These are phyloP conservation scores for Stegodyphus dumicola DNA, from an alignment of 1,140 invertebrate species.

Conservation along the genomic window DNA sequence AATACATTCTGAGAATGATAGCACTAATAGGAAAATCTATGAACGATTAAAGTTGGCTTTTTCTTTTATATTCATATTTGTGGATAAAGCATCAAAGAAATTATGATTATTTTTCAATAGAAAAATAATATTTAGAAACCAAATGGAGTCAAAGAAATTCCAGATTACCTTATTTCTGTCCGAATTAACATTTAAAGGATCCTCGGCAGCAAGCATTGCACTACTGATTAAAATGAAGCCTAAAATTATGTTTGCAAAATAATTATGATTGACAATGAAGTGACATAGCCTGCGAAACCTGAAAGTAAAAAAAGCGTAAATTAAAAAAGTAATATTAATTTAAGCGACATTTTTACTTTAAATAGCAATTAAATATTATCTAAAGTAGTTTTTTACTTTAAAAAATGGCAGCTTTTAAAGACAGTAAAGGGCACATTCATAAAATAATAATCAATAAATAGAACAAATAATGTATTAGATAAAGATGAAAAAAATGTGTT, in stretches of 20 bases:
- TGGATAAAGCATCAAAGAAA: too few relatives aligned
- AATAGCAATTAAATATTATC: neutral
- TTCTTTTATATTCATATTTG: too few relatives aligned
- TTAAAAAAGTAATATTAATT: neutral
- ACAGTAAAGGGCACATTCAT: too few relatives aligned
- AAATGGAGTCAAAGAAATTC: too few relatives aligned
- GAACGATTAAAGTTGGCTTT: too few relatives aligned
- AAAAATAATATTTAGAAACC: too few relatives aligned
- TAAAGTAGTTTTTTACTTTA: neutral
- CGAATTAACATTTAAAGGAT: slow-evolving; percentile 87
- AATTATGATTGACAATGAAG: slow-evolving; percentile 94
- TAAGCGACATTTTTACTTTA: neutral
- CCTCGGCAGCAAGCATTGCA: slow-evolving; percentile 97
- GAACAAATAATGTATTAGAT: too few relatives aligned
- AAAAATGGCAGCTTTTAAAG: neutral
- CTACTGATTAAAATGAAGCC: slow-evolving; percentile 98
- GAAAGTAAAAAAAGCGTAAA: slow-evolving; percentile 64
- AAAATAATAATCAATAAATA: too few relatives aligned
- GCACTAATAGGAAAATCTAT: too few relatives aligned
- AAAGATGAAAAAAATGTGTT: too few relatives aligned
- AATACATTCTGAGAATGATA: too few relatives aligned
- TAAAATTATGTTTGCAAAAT: slow-evolving; percentile 96
- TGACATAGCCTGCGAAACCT: slow-evolving; percentile 98
- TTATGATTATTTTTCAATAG: too few relatives aligned
- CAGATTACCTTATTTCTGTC: slow-evolving; percentile 75